These are phyloP conservation scores for Cebidichthys violaceus DNA, from an alignment of 2,113 vertebrate species.

Conservation along the genomic window DNA sequence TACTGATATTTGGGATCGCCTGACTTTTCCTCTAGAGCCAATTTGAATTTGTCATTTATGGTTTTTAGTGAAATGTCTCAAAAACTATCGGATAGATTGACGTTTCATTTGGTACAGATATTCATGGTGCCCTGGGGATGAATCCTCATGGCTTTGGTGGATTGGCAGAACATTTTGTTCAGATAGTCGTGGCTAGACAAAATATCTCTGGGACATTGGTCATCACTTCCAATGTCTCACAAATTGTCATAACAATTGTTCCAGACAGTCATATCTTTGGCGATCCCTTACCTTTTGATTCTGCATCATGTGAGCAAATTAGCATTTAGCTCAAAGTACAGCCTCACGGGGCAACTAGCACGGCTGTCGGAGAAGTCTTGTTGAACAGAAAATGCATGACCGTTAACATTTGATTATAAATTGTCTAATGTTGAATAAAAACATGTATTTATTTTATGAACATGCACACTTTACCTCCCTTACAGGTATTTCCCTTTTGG, in stretches of 20 bases:
- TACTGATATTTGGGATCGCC: background rate
- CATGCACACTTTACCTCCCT: background rate
- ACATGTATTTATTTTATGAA: background rate
- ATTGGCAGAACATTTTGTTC: background rate
- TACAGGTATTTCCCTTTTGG: conserved; percentile 97
- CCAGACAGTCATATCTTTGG: background rate
- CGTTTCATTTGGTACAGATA: background rate
- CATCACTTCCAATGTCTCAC: background rate
- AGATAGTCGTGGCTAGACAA: background rate
- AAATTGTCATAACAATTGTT: background rate
- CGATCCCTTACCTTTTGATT: background rate
- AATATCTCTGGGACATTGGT: background rate
- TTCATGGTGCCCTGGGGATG: background rate
- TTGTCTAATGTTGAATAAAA: background rate
- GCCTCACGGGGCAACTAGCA: background rate
- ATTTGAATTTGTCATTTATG: background rate
- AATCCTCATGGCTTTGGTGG: background rate
- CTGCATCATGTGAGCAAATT: no score
- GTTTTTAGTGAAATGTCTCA: background rate
- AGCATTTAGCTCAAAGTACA: background rate
- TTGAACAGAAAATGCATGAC: conserved; percentile 1
- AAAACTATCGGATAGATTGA: background rate
- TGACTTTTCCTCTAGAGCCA: background rate
- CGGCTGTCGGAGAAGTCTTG: background rate
- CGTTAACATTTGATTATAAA: background rate